Evolutionary conservation across 2,888 invertebrate species (phyloP), one percentile per base, ranked within the genome.

Genomic region (Chesias legatella): DNA sequence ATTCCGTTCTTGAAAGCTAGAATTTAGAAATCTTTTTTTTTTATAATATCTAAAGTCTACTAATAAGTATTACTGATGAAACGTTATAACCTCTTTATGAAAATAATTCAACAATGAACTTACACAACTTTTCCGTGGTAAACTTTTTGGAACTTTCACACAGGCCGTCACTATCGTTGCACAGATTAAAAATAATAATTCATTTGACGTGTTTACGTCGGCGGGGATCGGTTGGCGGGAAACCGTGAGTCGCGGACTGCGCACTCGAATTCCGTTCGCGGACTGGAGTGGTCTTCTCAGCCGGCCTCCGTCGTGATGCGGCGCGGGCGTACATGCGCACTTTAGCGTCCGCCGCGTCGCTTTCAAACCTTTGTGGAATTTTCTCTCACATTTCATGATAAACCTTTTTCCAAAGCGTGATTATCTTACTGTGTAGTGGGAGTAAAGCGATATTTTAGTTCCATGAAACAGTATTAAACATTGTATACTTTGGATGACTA

Each of bases 251-350:
- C 56, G 55, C 44, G 53, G 57, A 60, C 69, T 63, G 46, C 65
- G 56, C 67, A 68, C 57, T 60, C 63, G 73, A 63, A 56, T 58
- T 62, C 60, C 62, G 60, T 67, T 59, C 61, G 66, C 67, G 58
- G 64, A 83, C 85, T 84, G 79, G 69, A 75, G 71, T 63, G 70
- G 60, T 54, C 51, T 51, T 44, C 61, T 67, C 33, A 51, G 62
- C 58, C 53, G 60, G 62, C 63, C 60, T 38, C 43, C 54, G 66
- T 39, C 60, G 62, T 60, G 66, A 67, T 63, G 64, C 69, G 66
- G 72, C 74, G 75, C 64, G 63, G 50, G 51, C 60, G 80, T 58
- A 68, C 84, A 85, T 84, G 85, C 84, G 84, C 84, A 81, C 74
- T 80, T 44, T 65, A 64, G 60, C 60, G 63, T 69, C 71, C 65